A percentile compares a stretch with the other conserved stretches of the same genome.
Evolutionary conservation across 2,113 vertebrate species (phyloP).

Genomic region (Fregata magnificens): DNA sequence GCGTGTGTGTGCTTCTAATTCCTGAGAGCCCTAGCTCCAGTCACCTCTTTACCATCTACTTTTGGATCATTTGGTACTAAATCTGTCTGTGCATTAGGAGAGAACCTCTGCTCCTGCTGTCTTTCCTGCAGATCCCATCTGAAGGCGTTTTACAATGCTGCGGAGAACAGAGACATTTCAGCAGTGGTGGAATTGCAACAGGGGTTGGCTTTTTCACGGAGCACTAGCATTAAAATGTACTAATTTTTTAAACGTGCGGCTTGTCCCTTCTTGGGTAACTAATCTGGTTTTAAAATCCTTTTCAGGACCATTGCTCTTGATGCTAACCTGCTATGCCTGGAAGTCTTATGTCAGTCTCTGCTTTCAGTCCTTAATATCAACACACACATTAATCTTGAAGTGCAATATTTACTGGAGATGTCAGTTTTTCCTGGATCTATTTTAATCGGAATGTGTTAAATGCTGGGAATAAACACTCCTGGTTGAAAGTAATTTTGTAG

Average conservation of each 20-base stretch:
- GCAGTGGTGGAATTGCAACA: constrained; percentile 3
- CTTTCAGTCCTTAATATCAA: not conserved
- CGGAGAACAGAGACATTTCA: not conserved
- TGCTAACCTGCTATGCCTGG: constrained; percentile 28
- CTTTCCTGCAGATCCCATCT: not conserved
- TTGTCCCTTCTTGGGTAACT: constrained; percentile 61
- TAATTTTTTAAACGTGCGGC: constrained; percentile 38
- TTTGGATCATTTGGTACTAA: constrained; percentile 56
- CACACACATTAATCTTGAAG: constrained; percentile 26
- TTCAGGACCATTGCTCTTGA: constrained; percentile 21
- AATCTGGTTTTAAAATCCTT: constrained; percentile 27
- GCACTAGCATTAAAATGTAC: constrained; percentile 53
- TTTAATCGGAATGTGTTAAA: constrained; percentile 14
- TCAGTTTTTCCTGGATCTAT: not conserved
- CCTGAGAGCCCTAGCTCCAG: constrained; percentile 29
- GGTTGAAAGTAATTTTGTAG: not conserved
- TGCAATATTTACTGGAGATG: constrained; percentile 52
- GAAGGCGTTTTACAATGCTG: not conserved
- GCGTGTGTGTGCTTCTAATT: not conserved
- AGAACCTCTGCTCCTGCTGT: constrained; percentile 21
- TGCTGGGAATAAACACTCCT: constrained; percentile 29
- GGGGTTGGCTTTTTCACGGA: not conserved
- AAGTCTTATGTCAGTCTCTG: constrained; percentile 10
- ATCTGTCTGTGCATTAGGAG: not conserved
- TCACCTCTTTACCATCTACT: constrained; percentile 15